Evolutionary conservation across 2,888 invertebrate genomes (phyloP).

Genomic region (Agrotis puta): DNA sequence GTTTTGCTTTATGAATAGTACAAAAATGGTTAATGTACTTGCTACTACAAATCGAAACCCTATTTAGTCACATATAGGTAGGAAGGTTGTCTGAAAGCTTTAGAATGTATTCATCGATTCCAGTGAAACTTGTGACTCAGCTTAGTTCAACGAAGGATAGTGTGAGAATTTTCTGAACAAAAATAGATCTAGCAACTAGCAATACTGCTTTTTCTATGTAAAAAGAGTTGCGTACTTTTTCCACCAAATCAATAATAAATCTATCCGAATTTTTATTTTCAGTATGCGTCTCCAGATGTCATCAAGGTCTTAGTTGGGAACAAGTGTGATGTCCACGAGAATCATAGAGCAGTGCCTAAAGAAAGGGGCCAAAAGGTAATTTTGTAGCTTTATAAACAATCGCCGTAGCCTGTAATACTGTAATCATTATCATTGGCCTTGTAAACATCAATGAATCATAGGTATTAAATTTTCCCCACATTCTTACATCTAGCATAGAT

Average conservation of each 20-base stretch:
- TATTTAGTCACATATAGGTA: not conserved
- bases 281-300: conserved; percentile 97
- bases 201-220: not conserved
- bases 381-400: not conserved
- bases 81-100: conserved; percentile 1
- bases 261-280: conserved; percentile 66
- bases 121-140: conserved; percentile 32
- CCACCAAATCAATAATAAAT: not conserved
- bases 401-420: not conserved
- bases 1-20: not conserved
- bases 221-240: not conserved
- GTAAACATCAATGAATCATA: not conserved
- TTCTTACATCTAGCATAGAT: not conserved
- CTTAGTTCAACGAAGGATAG: conserved; percentile 12
- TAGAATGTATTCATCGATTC: conserved; percentile 9
- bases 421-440: not conserved
- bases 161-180: not conserved
- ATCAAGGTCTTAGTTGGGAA: conserved; percentile 96
- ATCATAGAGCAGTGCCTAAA: conserved; percentile 94
- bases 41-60: not conserved
- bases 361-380: conserved; percentile 95
- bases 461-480: conserved; percentile 10
- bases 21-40: not conserved
- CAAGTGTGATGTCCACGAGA: conserved; percentile 95
- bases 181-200: conserved; percentile 14